Base-by-base conservation (phyloP, 2,113 vertebrate genomes). In the Cavia porcellus region DNA sequence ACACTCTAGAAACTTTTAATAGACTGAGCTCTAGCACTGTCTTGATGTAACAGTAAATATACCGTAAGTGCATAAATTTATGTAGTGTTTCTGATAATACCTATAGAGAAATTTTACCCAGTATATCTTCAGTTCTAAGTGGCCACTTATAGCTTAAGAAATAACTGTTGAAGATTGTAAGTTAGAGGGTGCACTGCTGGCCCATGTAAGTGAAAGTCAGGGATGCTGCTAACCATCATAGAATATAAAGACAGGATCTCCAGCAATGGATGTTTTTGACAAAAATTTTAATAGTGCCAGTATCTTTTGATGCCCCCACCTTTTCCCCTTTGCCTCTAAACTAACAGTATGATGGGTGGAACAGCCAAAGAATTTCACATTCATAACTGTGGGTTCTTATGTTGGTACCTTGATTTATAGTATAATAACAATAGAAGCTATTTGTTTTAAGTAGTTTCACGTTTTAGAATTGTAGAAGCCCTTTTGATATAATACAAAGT, bases 381-480 rank as follows among this genome's bases (percentile, higher is more conserved):
- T 72, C 6, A 89, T 70, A 75, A 52, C 5, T 86, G 62, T 52
- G 30, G 50, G 7, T 86, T 64, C 24, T 62, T 86, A 17, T 70
- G n/a, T 88, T 84, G 70, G 0, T 87, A 70, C 83, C 30, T 95
- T 88, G 17, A 83, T 81, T 96, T 66, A 59, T 22, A 75, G 5
- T 85, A 0, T 38, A 87, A 55, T 79, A 83, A 66, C 42, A 50
- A 66, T 64, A 83, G 14, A 92, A 28, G 22, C 57, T 74, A 13
- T 42, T 57, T 81, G 70, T 42, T 74, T 68, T 75, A 96, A 93
- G 38, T 72, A 61, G 35, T 80, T 96, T 85, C 15, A 83, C 25
- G 28, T 92, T 75, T 88, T 87, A 92, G 28, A 50, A 45, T 94
- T 72, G 32, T 24, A 57, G 74, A 96, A 50, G 24, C 90, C 11